Percentiles rank a stretch among this genome's conserved stretches.
Conservation (phyloP, 2,888 invertebrate species). For the Pandemis corylana region DNA sequence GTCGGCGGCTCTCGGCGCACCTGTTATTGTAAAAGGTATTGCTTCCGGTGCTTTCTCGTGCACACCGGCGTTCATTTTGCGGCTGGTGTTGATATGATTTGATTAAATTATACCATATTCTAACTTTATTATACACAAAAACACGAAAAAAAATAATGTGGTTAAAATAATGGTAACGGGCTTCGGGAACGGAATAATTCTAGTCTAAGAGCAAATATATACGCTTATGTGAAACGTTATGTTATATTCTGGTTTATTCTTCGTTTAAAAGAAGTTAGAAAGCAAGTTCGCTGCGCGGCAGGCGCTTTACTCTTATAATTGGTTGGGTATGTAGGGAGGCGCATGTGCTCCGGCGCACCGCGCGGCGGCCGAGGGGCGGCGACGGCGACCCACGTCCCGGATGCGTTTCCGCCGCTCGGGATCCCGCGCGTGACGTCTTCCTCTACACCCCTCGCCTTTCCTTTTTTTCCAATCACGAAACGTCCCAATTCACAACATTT, state of each 20-base stretch:
- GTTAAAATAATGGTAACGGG: background rate
- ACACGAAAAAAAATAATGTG: background rate
- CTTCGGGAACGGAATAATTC: too few species aligned
- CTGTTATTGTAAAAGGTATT: constrained; percentile 54
- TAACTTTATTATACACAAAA: too few species aligned
- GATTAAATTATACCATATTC: background rate
- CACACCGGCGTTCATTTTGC: constrained; percentile 33
- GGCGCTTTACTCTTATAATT: background rate
- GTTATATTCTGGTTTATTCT: background rate
- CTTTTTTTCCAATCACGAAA: constrained; percentile 67
- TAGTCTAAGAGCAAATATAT: background rate
- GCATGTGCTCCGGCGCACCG: constrained; percentile 28
- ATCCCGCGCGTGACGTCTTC: constrained; percentile 80
- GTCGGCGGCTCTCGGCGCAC: constrained; percentile 45
- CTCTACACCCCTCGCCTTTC: constrained; percentile 75
- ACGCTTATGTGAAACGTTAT: background rate
- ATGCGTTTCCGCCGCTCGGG: constrained; percentile 79
- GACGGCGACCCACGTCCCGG: constrained; percentile 79
- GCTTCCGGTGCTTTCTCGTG: constrained; percentile 64
- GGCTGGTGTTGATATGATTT: background rate
- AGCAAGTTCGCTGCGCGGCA: background rate
- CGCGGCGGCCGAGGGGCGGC: constrained; percentile 53
- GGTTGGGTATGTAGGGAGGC: constrained; percentile 19
- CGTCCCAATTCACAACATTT: too few species aligned
- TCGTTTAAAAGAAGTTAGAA: background rate